Evolutionary conservation across 2,113 vertebrate genomes (phyloP).

Genomic region (Istiophorus platypterus): DNA sequence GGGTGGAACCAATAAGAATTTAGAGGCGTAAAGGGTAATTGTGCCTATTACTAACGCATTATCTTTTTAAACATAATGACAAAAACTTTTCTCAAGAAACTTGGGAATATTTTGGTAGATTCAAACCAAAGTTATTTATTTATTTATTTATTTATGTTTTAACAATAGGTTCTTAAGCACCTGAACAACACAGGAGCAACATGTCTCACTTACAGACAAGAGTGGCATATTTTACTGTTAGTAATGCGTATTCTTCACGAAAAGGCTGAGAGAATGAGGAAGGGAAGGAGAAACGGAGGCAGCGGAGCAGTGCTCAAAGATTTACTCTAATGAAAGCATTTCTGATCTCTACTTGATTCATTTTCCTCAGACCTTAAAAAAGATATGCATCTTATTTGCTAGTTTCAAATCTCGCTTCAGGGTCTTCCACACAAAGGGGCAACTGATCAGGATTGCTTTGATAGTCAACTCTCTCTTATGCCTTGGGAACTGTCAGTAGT

Average conservation of each 20-base stretch:
- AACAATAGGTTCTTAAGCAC: neutral
- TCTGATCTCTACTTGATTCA: slow-evolving; percentile 31
- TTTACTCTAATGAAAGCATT: slow-evolving; percentile 22
- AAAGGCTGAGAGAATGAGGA: neutral
- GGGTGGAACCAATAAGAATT: neutral
- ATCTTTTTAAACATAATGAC: neutral
- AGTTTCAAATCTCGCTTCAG: slow-evolving; percentile 31
- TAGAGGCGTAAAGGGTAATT: neutral
- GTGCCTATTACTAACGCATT: neutral
- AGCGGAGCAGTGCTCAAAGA: slow-evolving; percentile 17
- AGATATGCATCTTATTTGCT: slow-evolving; percentile 13
- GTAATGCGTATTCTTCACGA: neutral
- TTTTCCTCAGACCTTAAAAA: slow-evolving; percentile 23
- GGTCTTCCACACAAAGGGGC: slow-evolving; percentile 28
- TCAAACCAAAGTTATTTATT: neutral
- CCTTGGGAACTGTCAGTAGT: slow-evolving; percentile 36
- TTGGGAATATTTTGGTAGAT: neutral
- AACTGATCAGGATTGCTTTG: slow-evolving; percentile 19
- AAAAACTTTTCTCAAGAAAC: neutral
- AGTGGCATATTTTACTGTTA: neutral
- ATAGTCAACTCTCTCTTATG: slow-evolving; percentile 31
- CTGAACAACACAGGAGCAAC: neutral
- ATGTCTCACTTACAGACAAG: neutral
- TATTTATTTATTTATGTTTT: no score
- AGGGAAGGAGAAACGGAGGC: neutral